Conservation (phyloP, 2,888 invertebrate genomes). For the Tuberolachnus salignus region DNA sequence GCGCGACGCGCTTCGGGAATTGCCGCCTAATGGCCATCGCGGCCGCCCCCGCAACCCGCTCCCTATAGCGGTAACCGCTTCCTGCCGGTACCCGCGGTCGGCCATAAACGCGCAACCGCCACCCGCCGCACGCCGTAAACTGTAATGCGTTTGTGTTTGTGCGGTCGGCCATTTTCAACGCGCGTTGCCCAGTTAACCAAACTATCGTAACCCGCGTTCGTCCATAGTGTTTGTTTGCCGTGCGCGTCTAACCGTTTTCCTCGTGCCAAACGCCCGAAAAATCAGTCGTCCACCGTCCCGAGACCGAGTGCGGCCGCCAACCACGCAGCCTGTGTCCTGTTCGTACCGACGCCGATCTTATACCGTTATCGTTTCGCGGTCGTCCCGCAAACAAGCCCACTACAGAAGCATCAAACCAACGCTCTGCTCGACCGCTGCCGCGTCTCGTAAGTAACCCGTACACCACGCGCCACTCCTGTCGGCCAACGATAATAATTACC, state of each 20-base stretch:
- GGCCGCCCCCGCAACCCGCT: background rate
- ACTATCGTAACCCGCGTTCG: background rate
- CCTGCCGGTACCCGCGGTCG: too few species aligned
- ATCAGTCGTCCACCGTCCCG: background rate
- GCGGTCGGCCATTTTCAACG: constrained; percentile 49
- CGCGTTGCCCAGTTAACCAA: constrained; percentile 12
- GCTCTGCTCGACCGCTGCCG: background rate
- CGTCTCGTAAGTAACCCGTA: background rate
- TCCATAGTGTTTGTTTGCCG: background rate
- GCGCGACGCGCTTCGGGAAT: background rate
- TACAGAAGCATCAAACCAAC: background rate
- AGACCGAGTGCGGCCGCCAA: background rate
- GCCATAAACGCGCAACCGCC: background rate
- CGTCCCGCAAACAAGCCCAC: too few species aligned
- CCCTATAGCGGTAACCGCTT: too few species aligned
- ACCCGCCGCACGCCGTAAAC: background rate
- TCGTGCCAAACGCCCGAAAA: background rate
- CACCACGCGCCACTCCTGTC: too few species aligned
- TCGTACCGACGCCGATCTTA: background rate
- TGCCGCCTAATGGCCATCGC: background rate
- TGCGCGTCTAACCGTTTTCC: background rate
- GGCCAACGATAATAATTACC: too few species aligned
- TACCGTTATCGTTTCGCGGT: too few species aligned
- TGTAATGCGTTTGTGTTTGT: background rate
- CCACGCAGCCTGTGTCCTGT: background rate